Conservation (phyloP, 2,888 invertebrate species). For the Laothoe populi region DNA sequence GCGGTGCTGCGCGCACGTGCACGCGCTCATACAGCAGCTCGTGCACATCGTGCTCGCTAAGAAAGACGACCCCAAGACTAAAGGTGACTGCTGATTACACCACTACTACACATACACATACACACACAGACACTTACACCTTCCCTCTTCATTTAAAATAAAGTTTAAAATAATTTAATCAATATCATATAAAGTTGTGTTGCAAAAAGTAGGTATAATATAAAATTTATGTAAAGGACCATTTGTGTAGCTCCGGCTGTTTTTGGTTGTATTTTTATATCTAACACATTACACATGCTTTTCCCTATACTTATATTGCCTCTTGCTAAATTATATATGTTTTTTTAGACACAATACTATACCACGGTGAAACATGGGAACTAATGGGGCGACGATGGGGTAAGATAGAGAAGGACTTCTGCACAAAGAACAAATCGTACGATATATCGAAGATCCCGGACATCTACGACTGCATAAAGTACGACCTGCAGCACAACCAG, state of each 20-base stretch:
- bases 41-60: slow-evolving; percentile 93
- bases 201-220: not conserved
- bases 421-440: slow-evolving; percentile 95
- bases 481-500: slow-evolving; percentile 99
- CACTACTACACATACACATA: not conserved
- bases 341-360: slow-evolving; percentile 92
- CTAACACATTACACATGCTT: too few relatives aligned
- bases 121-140: too few relatives aligned
- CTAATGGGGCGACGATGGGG: slow-evolving; percentile 98
- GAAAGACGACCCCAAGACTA: slow-evolving; percentile 95
- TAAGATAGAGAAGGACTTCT: slow-evolving; percentile 99
- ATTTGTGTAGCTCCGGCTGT: too few relatives aligned
- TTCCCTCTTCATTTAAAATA: too few relatives aligned
- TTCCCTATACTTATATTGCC: too few relatives aligned
- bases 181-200: too few relatives aligned
- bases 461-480: slow-evolving; percentile 99
- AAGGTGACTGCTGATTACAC: slow-evolving; percentile 69
- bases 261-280: too few relatives aligned
- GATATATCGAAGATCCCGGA: slow-evolving; percentile 99
- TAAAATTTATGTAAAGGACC: too few relatives aligned
- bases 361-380: slow-evolving; percentile 99
- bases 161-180: too few relatives aligned
- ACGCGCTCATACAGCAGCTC: slow-evolving; percentile 93
- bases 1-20: slow-evolving; percentile 95
- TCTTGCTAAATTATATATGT: not conserved